Conservation (phyloP, 2,797 vertebrate species). For the Arnoldichthys spilopterus region DNA sequence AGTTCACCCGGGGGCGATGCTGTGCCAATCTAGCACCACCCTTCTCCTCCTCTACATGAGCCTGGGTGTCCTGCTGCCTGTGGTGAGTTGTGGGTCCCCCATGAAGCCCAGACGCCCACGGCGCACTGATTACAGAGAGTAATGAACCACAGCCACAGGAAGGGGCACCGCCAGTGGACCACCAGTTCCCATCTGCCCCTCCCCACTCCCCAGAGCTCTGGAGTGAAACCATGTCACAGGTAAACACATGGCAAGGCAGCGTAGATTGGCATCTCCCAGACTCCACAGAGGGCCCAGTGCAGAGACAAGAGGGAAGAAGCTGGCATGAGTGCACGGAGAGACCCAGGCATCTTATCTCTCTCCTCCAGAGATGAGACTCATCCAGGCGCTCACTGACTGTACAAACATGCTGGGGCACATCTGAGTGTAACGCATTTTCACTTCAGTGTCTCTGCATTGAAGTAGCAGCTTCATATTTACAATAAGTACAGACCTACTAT, state of each 20-base stretch:
- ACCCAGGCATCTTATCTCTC: constrained; percentile 38
- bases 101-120: constrained; percentile 52
- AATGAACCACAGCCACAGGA: constrained; percentile 62
- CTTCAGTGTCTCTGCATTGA: not conserved
- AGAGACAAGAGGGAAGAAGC: constrained; percentile 5
- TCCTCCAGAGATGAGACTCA: not conserved
- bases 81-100: constrained; percentile 39
- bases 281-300: constrained; percentile 37
- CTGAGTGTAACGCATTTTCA: not conserved
- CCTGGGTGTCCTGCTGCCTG: constrained; percentile 42
- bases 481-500: too few species aligned
- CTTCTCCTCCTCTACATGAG: constrained; percentile 5
- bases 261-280: constrained; percentile 53
- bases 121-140: constrained; percentile 57
- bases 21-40: not conserved
- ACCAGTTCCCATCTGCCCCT: constrained; percentile 44
- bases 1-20: constrained; percentile 4
- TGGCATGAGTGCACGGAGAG: constrained; percentile 32
- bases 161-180: constrained; percentile 55
- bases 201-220: constrained; percentile 34
- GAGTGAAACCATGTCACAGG: constrained; percentile 45
- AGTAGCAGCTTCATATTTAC: not conserved
- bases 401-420: not conserved
- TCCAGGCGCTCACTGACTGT: constrained; percentile 5
- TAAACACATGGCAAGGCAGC: constrained; percentile 46